Percentiles rank a stretch among this genome's conserved stretches.
Evolutionary conservation across 2,888 invertebrate species (phyloP).

Genomic region (Thecophora atra): DNA sequence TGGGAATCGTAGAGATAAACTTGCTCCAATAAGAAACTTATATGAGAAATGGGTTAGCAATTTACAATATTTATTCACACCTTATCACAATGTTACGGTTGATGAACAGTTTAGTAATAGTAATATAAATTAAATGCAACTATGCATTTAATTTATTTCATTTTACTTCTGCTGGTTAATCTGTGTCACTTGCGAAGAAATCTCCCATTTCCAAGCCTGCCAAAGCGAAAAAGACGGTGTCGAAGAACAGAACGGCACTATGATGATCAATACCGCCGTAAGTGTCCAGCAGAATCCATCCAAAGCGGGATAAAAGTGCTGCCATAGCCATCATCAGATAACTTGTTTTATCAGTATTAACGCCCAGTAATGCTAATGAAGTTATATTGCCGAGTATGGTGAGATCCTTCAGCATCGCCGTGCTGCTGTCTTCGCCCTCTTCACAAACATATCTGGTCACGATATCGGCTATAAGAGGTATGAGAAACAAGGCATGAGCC

Average conservation of each 20-base stretch:
- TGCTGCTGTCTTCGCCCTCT: slow-evolving; percentile 45
- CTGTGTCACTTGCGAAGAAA: too few relatives aligned
- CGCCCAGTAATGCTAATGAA: slow-evolving; percentile 51
- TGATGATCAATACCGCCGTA: slow-evolving; percentile 46
- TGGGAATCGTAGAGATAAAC: background rate
- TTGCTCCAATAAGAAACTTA: background rate
- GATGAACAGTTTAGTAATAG: slow-evolving; percentile 21
- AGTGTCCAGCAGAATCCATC: slow-evolving; percentile 46
- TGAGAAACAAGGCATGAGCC: slow-evolving; percentile 53
- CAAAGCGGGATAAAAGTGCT: slow-evolving; percentile 48
- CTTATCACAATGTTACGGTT: background rate
- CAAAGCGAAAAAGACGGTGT: slow-evolving; percentile 46
- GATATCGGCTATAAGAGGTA: slow-evolving; percentile 55
- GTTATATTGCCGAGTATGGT: slow-evolving; percentile 53
- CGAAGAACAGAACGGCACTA: slow-evolving; percentile 48
- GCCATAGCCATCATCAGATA: slow-evolving; percentile 50
- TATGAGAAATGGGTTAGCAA: background rate
- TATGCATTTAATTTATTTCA: too few relatives aligned
- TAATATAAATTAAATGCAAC: too few relatives aligned
- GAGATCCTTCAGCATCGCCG: slow-evolving; percentile 49
- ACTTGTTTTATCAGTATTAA: slow-evolving; percentile 45
- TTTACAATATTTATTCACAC: background rate
- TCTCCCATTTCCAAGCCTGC: too few relatives aligned
- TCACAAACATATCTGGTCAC: slow-evolving; percentile 45
- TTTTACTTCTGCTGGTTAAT: too few relatives aligned